Evolutionary conservation across 2,113 vertebrate genomes (phyloP).

Genomic region (Prionailurus viverrinus): DNA sequence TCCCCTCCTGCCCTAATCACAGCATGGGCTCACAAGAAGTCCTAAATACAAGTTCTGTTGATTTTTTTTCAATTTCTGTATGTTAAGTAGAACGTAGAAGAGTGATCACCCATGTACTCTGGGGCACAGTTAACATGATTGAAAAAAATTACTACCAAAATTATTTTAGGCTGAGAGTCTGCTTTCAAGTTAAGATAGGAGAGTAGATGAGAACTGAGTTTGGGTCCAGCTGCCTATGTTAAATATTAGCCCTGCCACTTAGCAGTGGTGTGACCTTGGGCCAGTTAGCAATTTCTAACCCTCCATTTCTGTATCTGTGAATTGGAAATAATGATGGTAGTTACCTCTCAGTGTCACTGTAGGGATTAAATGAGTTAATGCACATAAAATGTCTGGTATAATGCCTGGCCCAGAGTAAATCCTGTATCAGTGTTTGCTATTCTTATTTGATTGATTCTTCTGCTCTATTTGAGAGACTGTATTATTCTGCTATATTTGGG

Average conservation of each 20-base stretch:
- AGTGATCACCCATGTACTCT: neutral
- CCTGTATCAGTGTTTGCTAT: neutral
- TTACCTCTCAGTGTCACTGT: neutral
- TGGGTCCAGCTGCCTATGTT: neutral
- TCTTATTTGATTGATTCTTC: slow-evolving; percentile 36
- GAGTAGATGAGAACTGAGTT: neutral
- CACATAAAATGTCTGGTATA: neutral
- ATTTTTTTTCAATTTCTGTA: neutral
- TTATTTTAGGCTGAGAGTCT: neutral
- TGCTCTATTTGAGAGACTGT: slow-evolving; percentile 16
- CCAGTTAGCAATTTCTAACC: slow-evolving; percentile 4
- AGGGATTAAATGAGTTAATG: slow-evolving; percentile 45
- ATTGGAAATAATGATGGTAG: neutral
- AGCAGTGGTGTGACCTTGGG: neutral
- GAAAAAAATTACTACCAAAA: neutral
- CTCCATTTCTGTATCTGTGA: neutral
- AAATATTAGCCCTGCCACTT: neutral
- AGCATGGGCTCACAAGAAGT: neutral
- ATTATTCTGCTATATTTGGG: slow-evolving; percentile 29
- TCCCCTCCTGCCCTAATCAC: no score
- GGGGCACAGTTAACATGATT: neutral
- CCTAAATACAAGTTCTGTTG: neutral
- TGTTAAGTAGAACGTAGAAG: neutral
- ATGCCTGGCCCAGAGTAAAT: neutral
- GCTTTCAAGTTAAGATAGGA: neutral